Evolutionary conservation across 1,140 invertebrate genomes (phyloP).

Genomic region (Portunus trituberculatus): DNA sequence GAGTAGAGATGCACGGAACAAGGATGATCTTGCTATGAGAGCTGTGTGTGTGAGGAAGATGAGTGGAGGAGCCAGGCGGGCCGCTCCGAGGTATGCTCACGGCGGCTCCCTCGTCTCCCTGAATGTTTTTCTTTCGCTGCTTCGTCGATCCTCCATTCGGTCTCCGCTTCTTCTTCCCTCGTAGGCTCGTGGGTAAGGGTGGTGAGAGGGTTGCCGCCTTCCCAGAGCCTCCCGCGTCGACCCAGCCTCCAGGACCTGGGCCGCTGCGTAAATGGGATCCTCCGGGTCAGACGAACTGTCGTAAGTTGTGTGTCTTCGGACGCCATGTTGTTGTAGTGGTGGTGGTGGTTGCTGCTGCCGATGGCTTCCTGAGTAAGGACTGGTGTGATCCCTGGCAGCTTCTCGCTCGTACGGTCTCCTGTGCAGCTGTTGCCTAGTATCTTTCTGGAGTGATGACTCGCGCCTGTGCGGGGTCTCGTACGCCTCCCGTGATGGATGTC

Average conservation of each 20-base stretch:
- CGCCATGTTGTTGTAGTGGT: constrained; percentile 31
- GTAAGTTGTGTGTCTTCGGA: constrained; percentile 6
- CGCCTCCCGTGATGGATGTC: constrained; percentile 31
- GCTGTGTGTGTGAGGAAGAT: neutral
- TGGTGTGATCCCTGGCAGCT: neutral
- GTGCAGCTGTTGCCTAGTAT: neutral
- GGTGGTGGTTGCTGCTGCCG: constrained; percentile 18
- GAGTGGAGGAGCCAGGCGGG: neutral
- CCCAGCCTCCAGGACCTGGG: neutral
- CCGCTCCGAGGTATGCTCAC: neutral
- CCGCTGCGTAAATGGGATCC: neutral
- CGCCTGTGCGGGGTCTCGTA: constrained; percentile 6
- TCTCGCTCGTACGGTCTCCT: constrained; percentile 39
- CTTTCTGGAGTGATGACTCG: constrained; percentile 37
- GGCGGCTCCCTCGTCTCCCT: constrained; percentile 43
- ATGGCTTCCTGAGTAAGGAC: constrained; percentile 54
- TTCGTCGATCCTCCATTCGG: neutral
- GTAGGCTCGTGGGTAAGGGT: neutral
- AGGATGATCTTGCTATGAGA: constrained; percentile 40
- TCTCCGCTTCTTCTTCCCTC: constrained; percentile 30
- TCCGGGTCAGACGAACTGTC: constrained; percentile 55
- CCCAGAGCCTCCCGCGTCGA: neutral
- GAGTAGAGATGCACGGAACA: neutral
- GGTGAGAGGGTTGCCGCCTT: neutral
- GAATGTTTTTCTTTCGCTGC: constrained; percentile 4